Conservation (phyloP, 2,797 vertebrate genomes). For the Catostomus latipinnis region DNA sequence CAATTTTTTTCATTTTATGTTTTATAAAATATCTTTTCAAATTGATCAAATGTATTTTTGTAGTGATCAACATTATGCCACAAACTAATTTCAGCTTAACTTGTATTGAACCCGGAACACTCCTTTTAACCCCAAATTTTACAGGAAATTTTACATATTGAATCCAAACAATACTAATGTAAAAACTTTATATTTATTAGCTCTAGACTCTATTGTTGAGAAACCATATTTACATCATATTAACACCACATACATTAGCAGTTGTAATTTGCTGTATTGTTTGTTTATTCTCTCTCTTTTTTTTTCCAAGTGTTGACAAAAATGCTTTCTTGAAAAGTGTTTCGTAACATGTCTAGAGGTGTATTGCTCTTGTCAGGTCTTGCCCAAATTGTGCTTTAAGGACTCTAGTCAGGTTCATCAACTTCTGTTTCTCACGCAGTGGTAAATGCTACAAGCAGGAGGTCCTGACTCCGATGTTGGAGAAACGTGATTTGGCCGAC, state of each 20-base stretch:
- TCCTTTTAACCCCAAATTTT: not conserved
- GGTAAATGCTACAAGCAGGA: constrained; percentile 96
- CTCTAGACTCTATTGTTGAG: not conserved
- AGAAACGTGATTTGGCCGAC: constrained; percentile 85
- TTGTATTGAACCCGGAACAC: too few species aligned
- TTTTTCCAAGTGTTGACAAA: constrained; percentile 22
- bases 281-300: constrained; percentile 2
- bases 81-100: too few species aligned
- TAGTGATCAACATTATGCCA: too few species aligned
- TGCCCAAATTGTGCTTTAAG: not conserved
- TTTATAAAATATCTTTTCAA: too few species aligned
- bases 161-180: not conserved
- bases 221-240: not conserved
- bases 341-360: constrained; percentile 23
- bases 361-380: constrained; percentile 16
- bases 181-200: not conserved
- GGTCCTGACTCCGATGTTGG: constrained; percentile 91
- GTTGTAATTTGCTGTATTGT: not conserved
- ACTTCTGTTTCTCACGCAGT: constrained; percentile 68
- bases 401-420: not conserved
- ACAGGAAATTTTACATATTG: not conserved
- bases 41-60: too few species aligned
- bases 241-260: too few species aligned
- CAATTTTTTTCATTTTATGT: too few species aligned
- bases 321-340: constrained; percentile 1